A percentile compares a stretch with the other conserved stretches of the same genome.
These are phyloP conservation scores for Dinoponera quadriceps DNA, from an alignment of 1,140 invertebrate genomes.

Conservation along the genomic window DNA sequence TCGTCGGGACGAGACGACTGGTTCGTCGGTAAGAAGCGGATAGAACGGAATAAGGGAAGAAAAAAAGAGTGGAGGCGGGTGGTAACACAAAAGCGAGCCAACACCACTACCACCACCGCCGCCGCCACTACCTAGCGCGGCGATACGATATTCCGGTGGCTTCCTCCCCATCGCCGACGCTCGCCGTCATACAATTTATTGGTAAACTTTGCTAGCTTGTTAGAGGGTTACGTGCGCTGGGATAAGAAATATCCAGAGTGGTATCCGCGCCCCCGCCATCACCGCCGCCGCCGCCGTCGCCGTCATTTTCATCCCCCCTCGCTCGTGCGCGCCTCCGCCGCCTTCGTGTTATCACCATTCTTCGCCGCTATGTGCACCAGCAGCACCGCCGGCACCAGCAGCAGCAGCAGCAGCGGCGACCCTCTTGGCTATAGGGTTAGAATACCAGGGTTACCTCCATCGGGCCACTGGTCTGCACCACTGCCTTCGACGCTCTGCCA, in stretches of 20 bases:
- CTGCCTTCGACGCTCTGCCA: constrained; percentile 80
- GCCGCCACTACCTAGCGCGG: constrained; percentile 25
- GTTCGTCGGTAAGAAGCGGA: constrained; percentile 22
- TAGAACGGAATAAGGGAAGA: constrained; percentile 5
- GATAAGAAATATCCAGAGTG: constrained; percentile 83
- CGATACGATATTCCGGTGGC: constrained; percentile 76
- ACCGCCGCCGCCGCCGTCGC: neutral
- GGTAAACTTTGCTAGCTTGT: constrained; percentile 85
- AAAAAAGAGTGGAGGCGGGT: constrained; percentile 6
- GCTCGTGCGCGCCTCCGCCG: neutral
- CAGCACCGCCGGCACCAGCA: constrained; percentile 51
- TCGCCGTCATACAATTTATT: constrained; percentile 85
- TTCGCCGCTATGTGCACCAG: constrained; percentile 63
- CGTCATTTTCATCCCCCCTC: neutral
- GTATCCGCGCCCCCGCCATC: constrained; percentile 51
- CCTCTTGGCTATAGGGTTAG: constrained; percentile 77
- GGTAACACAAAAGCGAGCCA: constrained; percentile 32
- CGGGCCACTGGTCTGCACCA: constrained; percentile 83
- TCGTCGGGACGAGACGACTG: constrained; percentile 25
- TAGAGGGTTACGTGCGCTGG: constrained; percentile 85
- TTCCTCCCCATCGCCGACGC: constrained; percentile 72
- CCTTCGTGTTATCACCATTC: constrained; percentile 68
- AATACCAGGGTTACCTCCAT: constrained; percentile 80
- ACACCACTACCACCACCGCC: constrained; percentile 19
- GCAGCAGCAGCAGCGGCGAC: constrained; percentile 45